Conservation (phyloP, 2,888 invertebrate genomes). For the Lasioglossum villosulum region DNA sequence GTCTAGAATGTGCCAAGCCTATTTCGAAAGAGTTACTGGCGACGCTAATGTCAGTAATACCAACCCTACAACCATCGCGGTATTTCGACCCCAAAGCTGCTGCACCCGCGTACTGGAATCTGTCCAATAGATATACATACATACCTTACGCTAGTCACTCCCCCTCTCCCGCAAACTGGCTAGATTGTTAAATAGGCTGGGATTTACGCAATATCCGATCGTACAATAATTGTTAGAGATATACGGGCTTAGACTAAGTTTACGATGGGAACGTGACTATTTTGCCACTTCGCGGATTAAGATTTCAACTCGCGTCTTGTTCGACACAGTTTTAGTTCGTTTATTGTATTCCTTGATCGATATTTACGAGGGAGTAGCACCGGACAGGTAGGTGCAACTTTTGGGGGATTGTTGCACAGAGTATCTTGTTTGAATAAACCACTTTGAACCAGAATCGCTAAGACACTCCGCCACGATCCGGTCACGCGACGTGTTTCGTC, state of each 20-base stretch:
- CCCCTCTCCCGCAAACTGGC: conserved; percentile 51
- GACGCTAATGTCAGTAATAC: conserved; percentile 81
- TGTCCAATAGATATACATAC: conserved; percentile 74
- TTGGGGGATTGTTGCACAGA: not conserved
- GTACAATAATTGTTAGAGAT: conserved; percentile 22
- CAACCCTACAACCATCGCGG: conserved; percentile 69
- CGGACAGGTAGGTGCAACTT: not conserved
- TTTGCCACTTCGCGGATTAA: not conserved
- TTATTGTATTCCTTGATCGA: not conserved
- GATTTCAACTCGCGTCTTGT: not conserved
- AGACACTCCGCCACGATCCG: no score
- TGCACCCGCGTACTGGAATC: conserved; percentile 73
- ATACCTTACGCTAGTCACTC: conserved; percentile 61
- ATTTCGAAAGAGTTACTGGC: conserved; percentile 79
- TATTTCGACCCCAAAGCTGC: conserved; percentile 68
- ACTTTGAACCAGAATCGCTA: not conserved
- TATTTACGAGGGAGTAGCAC: not conserved
- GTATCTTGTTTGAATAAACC: not conserved
- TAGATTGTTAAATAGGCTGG: conserved; percentile 72
- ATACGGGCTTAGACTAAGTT: not conserved
- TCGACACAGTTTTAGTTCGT: not conserved
- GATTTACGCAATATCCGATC: conserved; percentile 56
- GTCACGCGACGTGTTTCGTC: no score
- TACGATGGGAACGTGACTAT: not conserved
- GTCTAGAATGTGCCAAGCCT: conserved; percentile 77